These are phyloP conservation scores for Drosophila sp. DNA, from an alignment of 1,140 invertebrate genomes.

Conservation along the genomic window DNA sequence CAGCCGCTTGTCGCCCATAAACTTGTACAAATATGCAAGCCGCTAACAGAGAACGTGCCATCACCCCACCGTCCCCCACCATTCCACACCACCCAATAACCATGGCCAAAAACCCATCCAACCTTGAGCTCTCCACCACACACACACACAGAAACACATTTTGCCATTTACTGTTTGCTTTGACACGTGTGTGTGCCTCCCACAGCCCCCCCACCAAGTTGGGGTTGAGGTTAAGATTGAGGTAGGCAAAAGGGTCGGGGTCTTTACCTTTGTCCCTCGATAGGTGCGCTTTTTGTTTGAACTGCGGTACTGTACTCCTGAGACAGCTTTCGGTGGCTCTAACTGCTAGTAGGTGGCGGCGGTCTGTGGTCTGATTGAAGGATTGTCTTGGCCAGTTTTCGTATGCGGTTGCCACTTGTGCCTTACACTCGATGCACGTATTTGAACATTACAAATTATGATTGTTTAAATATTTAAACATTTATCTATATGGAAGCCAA, in stretches of 20 bases:
- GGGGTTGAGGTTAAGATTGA: constrained; percentile 26
- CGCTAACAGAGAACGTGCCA: constrained; percentile 64
- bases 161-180: constrained; percentile 71
- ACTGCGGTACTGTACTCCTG: constrained; percentile 43
- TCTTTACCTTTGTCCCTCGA: constrained; percentile 10
- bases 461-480: constrained; percentile 29
- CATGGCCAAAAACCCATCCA: constrained; percentile 32
- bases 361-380: constrained; percentile 70
- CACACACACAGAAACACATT: constrained; percentile 32
- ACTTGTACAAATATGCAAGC: constrained; percentile 77
- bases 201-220: neutral
- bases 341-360: neutral
- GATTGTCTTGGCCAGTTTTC: constrained; percentile 45
- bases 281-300: constrained; percentile 73
- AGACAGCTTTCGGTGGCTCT: constrained; percentile 13
- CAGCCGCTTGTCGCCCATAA: constrained; percentile 75
- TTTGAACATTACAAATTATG: constrained; percentile 34
- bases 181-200: constrained; percentile 57
- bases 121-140: neutral
- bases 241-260: constrained; percentile 16
- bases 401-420: neutral
- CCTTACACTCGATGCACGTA: neutral
- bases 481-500: neutral
- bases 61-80: neutral
- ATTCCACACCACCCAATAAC: constrained; percentile 15